A percentile compares a stretch with the other conserved stretches of the same genome.
These are phyloP conservation scores for Anguilla marmorata DNA, from an alignment of 2,797 vertebrate species.

Conservation along the genomic window DNA sequence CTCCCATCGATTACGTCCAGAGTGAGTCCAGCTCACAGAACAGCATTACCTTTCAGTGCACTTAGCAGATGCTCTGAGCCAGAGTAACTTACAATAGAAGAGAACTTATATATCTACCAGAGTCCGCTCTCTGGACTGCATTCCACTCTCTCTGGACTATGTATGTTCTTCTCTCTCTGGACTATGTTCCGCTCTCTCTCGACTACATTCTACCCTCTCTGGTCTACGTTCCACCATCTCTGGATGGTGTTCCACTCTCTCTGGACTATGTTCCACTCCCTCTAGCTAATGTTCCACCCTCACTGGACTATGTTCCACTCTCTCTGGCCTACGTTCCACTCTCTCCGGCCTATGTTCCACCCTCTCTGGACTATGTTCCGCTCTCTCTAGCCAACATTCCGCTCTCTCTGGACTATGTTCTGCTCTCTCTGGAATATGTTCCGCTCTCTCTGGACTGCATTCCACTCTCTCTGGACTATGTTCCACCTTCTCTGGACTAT, in stretches of 20 bases:
- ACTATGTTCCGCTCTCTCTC: too few species aligned
- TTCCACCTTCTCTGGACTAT: background rate
- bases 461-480: background rate
- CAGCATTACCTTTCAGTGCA: background rate
- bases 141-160: background rate
- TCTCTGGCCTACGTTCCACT: too few species aligned
- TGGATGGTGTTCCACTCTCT: too few species aligned
- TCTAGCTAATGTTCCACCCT: too few species aligned
- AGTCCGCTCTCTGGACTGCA: too few species aligned
- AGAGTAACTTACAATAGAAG: too few species aligned
- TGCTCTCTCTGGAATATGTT: background rate
- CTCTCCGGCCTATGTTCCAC: background rate
- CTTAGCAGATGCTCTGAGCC: background rate
- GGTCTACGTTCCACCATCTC: too few species aligned
- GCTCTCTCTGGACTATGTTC: background rate
- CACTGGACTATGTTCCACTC: too few species aligned
- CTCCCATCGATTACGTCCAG: constrained; percentile 49
- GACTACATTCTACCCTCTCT: too few species aligned
- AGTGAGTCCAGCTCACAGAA: constrained; percentile 54
- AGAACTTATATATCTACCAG: background rate
- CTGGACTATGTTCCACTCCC: too few species aligned
- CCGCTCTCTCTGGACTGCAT: background rate
- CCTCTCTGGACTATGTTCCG: background rate
- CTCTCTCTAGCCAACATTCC: too few species aligned
- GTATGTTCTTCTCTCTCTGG: background rate